Conservation (phyloP, 2,888 invertebrate species). For the Andrena minutula region DNA sequence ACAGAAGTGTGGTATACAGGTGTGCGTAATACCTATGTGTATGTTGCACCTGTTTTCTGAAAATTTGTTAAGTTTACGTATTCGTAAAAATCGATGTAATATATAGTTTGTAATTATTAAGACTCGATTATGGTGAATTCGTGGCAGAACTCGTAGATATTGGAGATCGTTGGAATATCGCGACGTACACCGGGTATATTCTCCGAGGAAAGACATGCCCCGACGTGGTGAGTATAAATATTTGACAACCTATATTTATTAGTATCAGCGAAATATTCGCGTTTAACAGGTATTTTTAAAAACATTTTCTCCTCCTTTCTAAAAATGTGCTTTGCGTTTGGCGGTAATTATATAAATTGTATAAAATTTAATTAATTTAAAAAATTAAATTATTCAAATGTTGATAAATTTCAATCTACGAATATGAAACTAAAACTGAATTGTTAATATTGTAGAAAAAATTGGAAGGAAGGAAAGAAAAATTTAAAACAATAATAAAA, state of each 20-base stretch:
- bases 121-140: conserved; percentile 9
- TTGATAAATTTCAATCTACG: not conserved
- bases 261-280: not conserved
- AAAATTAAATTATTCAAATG: not conserved
- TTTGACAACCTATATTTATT: not conserved
- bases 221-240: conserved; percentile 41
- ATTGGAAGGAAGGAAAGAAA: too few species aligned
- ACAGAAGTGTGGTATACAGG: conserved; percentile 4
- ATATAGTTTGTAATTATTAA: not conserved
- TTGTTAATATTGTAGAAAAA: too few species aligned
- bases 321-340: too few species aligned
- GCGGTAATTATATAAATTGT: too few species aligned
- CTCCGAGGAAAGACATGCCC: conserved; percentile 48
- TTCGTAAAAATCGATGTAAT: not conserved
- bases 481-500: too few species aligned
- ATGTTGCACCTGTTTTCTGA: conserved; percentile 17
- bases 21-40: not conserved
- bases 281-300: too few species aligned
- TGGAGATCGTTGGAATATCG: conserved; percentile 7
- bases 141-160: not conserved
- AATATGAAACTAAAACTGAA: too few species aligned
- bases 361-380: not conserved
- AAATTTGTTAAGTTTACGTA: conserved; percentile 6
- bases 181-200: conserved; percentile 22
- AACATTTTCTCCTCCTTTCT: too few species aligned